Evolutionary conservation across 92 coral and sea anemone species (phyloP), one percentile per base, ranked within the genome.

Genomic region (Palythoa caribaeorum): DNA sequence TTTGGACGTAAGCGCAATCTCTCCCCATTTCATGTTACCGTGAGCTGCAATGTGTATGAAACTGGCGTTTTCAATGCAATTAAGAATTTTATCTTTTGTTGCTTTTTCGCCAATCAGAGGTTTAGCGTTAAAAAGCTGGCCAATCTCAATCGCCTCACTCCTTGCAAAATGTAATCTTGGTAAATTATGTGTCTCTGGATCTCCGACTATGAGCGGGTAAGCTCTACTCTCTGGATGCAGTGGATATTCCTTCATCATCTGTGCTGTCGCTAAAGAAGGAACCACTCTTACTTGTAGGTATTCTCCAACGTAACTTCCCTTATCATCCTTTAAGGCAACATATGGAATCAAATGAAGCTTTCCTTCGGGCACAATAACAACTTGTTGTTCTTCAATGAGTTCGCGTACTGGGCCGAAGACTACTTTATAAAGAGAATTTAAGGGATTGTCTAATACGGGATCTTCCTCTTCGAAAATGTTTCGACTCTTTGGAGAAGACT

Each of bases 41-140:
- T 78, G 83, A 36, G 83, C 79, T 10, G 79, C 79, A 9, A 75
- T 75, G 59, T 75, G 79, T 9, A 75, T 75, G 15, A 50, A 75
- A 55, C 48, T 78, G 0, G 83, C 68, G 17, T 55, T 78, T 78
- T 78, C 83, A 53, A 78, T 28, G 6, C 69, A 13, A 0, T 35
- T 28, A 35, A 78, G 70, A 9, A 78, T 19, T 37, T 78, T 78
- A n/a, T 10, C 21, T 54, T 78, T 78, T 1, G 83, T 78, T 6
- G 83, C 83, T 6, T 78, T 44, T 21, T 54, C 11, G 15, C 50
- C 83, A 2, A 15, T 78, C 36, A 78, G 50, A 12, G 83, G 83
- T 7, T 36, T 17, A 2, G 37, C 48, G 1, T 28, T 54, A 15
- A 78, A 19, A 53, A 78, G 51, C n/a, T 35, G 7, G 1, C 70